Conservation (phyloP, 2,113 vertebrate genomes). For the Cynoglossus semilaevis region DNA sequence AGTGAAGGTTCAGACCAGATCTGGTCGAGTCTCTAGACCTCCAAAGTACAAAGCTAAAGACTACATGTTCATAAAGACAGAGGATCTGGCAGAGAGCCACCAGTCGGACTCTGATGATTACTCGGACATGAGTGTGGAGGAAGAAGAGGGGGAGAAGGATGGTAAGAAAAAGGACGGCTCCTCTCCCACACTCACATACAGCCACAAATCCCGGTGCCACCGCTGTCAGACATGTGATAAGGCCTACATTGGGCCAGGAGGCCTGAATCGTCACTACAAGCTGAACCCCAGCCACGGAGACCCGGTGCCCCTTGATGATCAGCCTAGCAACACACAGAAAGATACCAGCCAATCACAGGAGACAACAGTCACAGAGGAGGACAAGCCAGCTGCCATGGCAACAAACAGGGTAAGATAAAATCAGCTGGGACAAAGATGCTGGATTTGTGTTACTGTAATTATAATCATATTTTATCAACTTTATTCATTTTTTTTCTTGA, state of each 20-base stretch:
- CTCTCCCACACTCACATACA: conserved; percentile 58
- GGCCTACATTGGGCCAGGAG: conserved; percentile 91
- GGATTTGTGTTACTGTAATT: too few species aligned
- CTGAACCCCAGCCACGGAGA: conserved; percentile 86
- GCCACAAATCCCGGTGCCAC: conserved; percentile 82
- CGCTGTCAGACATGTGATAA: conserved; percentile 90
- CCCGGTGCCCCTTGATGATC: conserved; percentile 41
- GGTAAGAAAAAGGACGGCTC: conserved; percentile 35
- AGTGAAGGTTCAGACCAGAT: conserved; percentile 88
- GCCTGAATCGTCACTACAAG: conserved; percentile 89
- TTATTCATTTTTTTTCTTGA: too few species aligned
- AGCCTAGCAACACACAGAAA: neutral
- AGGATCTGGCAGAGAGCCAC: conserved; percentile 88
- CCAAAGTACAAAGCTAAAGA: conserved; percentile 95
- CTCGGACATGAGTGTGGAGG: conserved; percentile 89
- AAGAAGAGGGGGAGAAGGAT: conserved; percentile 75
- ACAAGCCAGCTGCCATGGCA: conserved; percentile 17
- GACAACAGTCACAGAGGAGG: neutral
- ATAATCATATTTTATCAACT: too few species aligned
- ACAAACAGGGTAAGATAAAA: conserved; percentile 40
- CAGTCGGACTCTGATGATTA: conserved; percentile 96
- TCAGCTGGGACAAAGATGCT: neutral
- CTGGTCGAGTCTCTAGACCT: conserved; percentile 90
- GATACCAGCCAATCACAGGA: conserved; percentile 33
- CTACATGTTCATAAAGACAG: conserved; percentile 95